Evolutionary conservation across 2,113 vertebrate species (phyloP).

Genomic region (Lonchura striata): DNA sequence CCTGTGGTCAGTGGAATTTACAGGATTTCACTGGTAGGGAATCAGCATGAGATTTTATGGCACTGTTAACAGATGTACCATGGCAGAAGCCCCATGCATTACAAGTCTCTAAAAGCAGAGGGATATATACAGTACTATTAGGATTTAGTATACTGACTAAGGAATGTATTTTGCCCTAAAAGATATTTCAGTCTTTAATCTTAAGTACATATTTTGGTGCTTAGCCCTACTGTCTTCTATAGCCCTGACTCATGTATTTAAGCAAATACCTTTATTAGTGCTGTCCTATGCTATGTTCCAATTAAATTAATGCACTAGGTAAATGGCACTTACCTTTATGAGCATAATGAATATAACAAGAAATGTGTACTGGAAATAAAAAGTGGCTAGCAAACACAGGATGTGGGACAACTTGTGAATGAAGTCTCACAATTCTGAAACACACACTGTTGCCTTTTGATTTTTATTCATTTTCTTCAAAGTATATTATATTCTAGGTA

Average conservation of each 20-base stretch:
- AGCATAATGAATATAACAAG: background rate
- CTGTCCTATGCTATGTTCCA: background rate
- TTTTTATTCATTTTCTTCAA: background rate
- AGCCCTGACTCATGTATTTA: background rate
- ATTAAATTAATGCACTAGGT: background rate
- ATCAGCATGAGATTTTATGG: background rate
- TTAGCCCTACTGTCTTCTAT: background rate
- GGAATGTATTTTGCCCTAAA: background rate
- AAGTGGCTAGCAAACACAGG: background rate
- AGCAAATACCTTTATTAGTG: background rate
- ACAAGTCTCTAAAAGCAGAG: background rate
- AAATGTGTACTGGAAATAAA: background rate
- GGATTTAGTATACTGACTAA: background rate
- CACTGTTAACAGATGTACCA: background rate
- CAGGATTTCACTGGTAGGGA: background rate
- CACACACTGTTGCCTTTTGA: background rate
- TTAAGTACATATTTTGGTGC: background rate
- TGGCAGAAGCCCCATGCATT: fast-evolving
- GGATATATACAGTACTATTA: background rate
- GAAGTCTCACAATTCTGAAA: background rate
- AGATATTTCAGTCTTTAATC: background rate
- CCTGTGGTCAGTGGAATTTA: background rate
- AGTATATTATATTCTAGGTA: background rate
- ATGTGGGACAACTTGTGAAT: background rate
- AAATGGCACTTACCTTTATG: background rate